Conservation (phyloP, 2,797 vertebrate species). For the Sitta carolinensis region DNA sequence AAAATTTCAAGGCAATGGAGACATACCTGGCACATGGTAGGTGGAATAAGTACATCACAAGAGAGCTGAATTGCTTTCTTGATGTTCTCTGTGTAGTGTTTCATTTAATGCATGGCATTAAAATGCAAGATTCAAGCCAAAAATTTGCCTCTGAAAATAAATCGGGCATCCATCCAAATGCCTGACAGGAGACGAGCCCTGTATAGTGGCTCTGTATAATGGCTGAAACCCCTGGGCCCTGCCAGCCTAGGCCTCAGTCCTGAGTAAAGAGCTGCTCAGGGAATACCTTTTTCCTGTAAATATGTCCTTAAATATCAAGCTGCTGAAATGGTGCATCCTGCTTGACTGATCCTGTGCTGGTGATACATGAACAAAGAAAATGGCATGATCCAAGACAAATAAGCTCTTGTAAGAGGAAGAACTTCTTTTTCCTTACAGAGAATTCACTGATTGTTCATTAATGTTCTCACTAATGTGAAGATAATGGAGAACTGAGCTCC, state of each 20-base stretch:
- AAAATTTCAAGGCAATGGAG: not conserved
- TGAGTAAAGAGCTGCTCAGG: not conserved
- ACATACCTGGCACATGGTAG: not conserved
- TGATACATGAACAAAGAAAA: not conserved
- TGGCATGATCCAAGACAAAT: not conserved
- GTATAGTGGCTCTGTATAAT: not conserved
- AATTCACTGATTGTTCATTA: not conserved
- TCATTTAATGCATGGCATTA: not conserved
- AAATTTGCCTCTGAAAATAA: conserved; percentile 5
- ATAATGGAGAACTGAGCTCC: not conserved
- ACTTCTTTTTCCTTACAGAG: not conserved
- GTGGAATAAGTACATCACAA: not conserved
- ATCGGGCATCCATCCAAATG: accelerated
- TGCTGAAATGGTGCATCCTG: not conserved
- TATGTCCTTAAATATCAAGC: not conserved
- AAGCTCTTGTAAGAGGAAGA: not conserved
- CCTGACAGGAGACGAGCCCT: not conserved
- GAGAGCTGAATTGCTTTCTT: not conserved
- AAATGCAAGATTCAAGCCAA: conserved; percentile 17
- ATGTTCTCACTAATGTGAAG: not conserved
- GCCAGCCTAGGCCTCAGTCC: not conserved
- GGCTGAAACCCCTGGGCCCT: not conserved
- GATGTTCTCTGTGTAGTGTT: not conserved
- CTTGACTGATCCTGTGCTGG: not conserved
- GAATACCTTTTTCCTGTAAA: not conserved